Base-by-base conservation (phyloP, 2,113 vertebrate species). In the Turdus rufiventris region DNA sequence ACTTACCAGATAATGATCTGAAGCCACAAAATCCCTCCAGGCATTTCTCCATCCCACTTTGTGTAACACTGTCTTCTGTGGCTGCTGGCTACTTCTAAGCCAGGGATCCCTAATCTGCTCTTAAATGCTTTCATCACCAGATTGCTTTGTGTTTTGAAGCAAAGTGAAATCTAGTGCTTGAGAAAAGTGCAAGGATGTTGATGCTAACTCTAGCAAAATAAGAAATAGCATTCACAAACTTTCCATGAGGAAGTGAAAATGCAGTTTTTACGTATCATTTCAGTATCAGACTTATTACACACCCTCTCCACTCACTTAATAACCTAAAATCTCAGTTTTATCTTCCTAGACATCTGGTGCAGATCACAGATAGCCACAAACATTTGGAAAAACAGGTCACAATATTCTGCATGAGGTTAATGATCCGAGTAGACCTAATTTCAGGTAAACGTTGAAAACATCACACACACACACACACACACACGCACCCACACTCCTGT, bases 1-100 rank as follows among this genome's bases (percentile, higher is more conserved):
- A 80, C 11, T 65, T 75, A 61, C 21, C 48, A 91, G 91, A 92
- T 93, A 93, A 60, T 75, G 38, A 94, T 94, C 94, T 85, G 60
- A 91, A 96, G 83, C 47, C 38, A 81, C 56, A 81, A 47, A 93
- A 94, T 93, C 94, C 63, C 50, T 73, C 43, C 25, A 89, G 80
- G 71, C 18, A 45, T 96, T 93, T 93, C 79, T 96, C 68, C 81
- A 87, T 82, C 81, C 51, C 73, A 23, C 42, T 71, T 11, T 18
- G 40, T 42, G 45, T 24, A 94, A 61, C 63, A 77, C 36, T 47
- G 38, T 57, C 58, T 88, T 57, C 63, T 80, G 28, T 42, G 23
- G 28, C 56, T 80, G n/a, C 25, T 51, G n/a, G 18, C 23, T 73
- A 10, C 60, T 60, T 63, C 58, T 70, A 67, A 75, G 6, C 17